Percentiles rank a stretch among this genome's conserved stretches.
phyloP scores from a whole-genome alignment of 2,797 vertebrate genomes.

The Xenopus petersii region DNA sequence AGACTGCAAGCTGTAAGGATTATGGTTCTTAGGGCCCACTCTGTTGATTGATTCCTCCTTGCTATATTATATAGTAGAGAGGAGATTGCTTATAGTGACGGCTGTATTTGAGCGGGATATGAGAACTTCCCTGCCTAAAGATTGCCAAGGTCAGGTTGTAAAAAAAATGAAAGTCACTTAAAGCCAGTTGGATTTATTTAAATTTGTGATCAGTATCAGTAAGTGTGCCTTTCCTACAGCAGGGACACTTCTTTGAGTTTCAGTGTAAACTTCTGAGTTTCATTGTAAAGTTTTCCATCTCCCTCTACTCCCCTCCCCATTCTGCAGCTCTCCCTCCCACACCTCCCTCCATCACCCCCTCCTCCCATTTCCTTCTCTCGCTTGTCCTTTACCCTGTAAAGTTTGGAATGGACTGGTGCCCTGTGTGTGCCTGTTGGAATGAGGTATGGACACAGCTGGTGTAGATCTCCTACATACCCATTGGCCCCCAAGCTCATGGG shows the following conservation, averaged over 20 bases:
- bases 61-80: too few relatives aligned
- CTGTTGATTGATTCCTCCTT: too few relatives aligned
- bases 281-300: background rate
- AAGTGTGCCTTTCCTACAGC: too few relatives aligned
- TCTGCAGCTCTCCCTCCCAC: background rate
- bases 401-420: conserved; percentile 18
- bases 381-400: conserved; percentile 12
- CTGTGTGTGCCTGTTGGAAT: background rate
- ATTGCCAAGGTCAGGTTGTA: background rate
- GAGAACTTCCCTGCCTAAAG: background rate
- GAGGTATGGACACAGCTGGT: background rate
- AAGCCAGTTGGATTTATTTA: background rate
- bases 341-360: background rate
- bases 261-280: background rate
- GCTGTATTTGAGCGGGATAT: background rate
- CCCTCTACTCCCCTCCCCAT: background rate
- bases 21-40: too few relatives aligned
- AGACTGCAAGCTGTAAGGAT: too few relatives aligned
- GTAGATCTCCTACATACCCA: background rate
- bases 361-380: background rate
- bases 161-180: background rate
- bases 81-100: too few relatives aligned
- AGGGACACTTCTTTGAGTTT: background rate
- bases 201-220: background rate
- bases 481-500: too few relatives aligned